phyloP scores from a whole-genome alignment of 2,113 vertebrate species.

The Lepisosteus osseus region DNA sequence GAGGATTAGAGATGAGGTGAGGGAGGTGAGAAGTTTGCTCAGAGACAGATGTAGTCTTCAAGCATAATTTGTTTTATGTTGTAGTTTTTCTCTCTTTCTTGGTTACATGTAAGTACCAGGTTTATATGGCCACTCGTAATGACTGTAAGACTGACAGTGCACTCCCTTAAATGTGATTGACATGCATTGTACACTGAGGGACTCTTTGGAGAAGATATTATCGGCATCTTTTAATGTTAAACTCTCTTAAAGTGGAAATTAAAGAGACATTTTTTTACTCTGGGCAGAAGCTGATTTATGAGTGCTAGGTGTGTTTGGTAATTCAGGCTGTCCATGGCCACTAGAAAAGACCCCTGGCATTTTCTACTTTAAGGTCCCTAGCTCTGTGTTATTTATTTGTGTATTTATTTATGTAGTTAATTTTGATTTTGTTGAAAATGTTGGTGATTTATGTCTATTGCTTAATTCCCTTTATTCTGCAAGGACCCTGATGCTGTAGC shows the following conservation, averaged over 20 bases:
- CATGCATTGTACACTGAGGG: conserved; percentile 31
- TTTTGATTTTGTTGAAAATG: neutral
- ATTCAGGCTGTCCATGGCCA: conserved; percentile 59
- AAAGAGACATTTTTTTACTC: conserved; percentile 71
- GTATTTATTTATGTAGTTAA: neutral
- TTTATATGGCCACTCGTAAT: conserved; percentile 9
- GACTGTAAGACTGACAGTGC: neutral
- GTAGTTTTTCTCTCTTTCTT: too few species aligned
- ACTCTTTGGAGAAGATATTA: conserved; percentile 44
- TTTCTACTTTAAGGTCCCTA: too few species aligned
- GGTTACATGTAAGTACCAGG: neutral
- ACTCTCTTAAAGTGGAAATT: conserved; percentile 58
- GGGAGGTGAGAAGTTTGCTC: neutral
- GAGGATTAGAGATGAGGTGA: neutral
- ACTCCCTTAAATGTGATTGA: conserved; percentile 45
- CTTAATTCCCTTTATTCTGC: conserved; percentile 16
- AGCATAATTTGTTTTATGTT: too few species aligned
- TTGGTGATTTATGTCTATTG: neutral
- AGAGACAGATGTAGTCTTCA: too few species aligned
- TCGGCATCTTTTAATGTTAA: conserved; percentile 48
- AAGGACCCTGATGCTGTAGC: conserved; percentile 56
- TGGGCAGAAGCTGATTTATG: conserved; percentile 68
- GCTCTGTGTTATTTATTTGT: neutral
- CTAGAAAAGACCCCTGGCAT: too few species aligned
- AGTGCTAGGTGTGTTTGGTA: conserved; percentile 60